Evolutionary conservation across 2,888 invertebrate genomes (phyloP).

Genomic region (Morinoia aosen): DNA sequence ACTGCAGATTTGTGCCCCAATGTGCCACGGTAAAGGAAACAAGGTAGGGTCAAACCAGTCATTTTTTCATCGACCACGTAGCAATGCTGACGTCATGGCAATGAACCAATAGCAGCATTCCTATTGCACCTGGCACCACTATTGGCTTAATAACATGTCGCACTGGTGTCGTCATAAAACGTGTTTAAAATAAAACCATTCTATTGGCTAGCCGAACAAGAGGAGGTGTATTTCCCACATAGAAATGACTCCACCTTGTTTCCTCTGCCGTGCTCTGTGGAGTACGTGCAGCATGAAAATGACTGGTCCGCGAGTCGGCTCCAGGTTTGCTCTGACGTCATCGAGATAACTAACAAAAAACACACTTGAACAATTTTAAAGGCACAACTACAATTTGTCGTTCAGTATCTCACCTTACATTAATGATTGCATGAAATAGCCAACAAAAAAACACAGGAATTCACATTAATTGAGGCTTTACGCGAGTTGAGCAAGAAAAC

Average conservation of each 20-base stretch:
- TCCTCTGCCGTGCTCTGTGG: no score
- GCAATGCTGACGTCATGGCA: neutral
- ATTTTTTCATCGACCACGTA: neutral
- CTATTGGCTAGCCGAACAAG: no score
- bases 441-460: neutral
- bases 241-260: no score
- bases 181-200: neutral
- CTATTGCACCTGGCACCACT: neutral
- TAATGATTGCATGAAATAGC: neutral
- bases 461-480: no score
- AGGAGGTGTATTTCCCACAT: no score
- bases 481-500: no score
- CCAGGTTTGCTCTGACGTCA: no score
- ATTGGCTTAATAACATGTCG: neutral
- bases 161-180: neutral
- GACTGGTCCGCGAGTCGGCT: no score
- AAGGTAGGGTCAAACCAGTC: neutral
- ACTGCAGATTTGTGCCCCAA: neutral
- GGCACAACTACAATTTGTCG: neutral
- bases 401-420: neutral
- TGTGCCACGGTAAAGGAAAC: neutral
- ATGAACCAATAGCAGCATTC: neutral
- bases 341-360: neutral
- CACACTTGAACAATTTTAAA: neutral
- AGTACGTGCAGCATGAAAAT: no score